Evolutionary conservation across 2,797 vertebrate genomes (phyloP).

Genomic region (Diglossa cyanea): DNA sequence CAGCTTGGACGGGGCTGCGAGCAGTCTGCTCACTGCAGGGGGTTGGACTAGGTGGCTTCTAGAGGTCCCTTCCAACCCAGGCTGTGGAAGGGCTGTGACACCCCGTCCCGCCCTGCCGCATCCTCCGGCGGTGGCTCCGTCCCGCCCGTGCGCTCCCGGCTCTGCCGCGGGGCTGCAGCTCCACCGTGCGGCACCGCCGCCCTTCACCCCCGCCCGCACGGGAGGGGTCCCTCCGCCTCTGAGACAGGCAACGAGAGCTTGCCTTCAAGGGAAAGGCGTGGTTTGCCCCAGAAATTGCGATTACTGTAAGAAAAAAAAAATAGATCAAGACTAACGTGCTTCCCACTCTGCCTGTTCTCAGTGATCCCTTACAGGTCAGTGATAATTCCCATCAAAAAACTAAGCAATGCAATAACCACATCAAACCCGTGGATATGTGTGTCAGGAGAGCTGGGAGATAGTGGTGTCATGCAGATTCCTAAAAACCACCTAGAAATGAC

Average conservation of each 20-base stretch:
- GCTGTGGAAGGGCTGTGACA: accelerated
- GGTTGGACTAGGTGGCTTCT: background rate
- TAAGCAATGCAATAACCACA: constrained; percentile 94
- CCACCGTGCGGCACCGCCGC: background rate
- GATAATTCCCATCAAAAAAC: constrained; percentile 96
- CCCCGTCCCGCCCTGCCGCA: no score
- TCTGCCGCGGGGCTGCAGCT: background rate
- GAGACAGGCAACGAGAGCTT: accelerated
- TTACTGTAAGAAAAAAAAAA: background rate
- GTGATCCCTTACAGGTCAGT: constrained; percentile 93
- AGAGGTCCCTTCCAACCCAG: accelerated
- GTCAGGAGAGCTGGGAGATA: constrained; percentile 93
- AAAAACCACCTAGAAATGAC: constrained; percentile 96
- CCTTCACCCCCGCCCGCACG: accelerated
- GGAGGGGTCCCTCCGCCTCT: accelerated
- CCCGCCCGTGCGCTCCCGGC: background rate
- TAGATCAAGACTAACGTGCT: background rate
- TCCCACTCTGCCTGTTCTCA: constrained; percentile 37
- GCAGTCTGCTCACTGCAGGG: background rate
- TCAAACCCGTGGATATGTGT: constrained; percentile 97
- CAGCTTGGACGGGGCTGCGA: background rate
- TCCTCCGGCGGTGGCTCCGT: background rate
- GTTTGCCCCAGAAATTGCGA: background rate
- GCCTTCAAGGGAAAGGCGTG: background rate
- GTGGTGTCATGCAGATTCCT: constrained; percentile 89